These are phyloP conservation scores for Tauraco erythrolophus DNA, from an alignment of 2,113 vertebrate species.

Conservation along the genomic window DNA sequence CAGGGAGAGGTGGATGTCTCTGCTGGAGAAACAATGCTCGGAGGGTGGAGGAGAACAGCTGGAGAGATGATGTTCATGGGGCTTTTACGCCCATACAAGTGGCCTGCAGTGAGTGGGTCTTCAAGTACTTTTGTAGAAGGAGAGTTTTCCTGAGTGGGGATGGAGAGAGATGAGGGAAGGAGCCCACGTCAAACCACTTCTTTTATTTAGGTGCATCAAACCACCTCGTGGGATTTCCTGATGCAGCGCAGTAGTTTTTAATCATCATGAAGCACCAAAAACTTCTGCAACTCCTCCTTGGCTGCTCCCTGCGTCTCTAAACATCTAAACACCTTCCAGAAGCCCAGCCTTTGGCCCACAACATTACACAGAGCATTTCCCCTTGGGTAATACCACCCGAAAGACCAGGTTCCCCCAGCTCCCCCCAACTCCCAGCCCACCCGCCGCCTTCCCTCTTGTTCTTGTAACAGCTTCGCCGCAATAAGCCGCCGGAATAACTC, in stretches of 20 bases:
- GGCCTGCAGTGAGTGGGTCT: neutral
- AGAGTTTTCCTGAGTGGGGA: neutral
- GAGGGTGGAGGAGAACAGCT: neutral
- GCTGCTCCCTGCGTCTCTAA: neutral
- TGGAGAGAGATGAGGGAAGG: neutral
- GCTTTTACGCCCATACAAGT: neutral
- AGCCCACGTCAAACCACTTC: neutral
- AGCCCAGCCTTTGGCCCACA: neutral
- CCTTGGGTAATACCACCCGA: neutral
- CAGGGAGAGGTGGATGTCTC: neutral
- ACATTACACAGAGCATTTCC: too few relatives aligned
- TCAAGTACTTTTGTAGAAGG: neutral
- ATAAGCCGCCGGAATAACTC: neutral
- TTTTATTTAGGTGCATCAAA: neutral
- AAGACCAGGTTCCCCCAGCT: neutral
- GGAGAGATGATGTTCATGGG: rapidly evolving
- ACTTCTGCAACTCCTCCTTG: neutral
- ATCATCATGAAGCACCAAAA: neutral
- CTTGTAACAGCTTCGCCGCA: neutral
- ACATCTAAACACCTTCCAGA: neutral
- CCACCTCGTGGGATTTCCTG: rapidly evolving
- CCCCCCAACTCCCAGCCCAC: neutral
- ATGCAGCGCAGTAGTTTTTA: neutral
- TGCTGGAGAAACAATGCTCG: neutral
- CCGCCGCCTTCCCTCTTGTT: neutral